Evolutionary conservation across 1,140 invertebrate species (phyloP), one percentile per base, ranked within the genome.

Genomic region (Euborellia annulipes): DNA sequence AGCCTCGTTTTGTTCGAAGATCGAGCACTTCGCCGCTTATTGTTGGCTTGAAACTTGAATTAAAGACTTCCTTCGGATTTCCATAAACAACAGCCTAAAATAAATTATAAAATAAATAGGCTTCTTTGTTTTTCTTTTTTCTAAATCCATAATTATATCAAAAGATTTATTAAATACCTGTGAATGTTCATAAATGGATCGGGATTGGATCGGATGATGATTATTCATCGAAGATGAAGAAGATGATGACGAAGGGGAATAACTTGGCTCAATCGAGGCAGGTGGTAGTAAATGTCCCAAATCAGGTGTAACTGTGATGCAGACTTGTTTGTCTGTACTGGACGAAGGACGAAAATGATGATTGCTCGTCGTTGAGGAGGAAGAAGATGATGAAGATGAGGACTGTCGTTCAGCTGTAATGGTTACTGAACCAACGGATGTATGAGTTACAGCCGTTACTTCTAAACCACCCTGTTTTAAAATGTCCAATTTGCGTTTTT

Each of bases 51-150:
- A 32, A 39, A 3, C 8, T 19, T 39, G 38, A 18, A 41, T 45
- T 37, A 2, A 50, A 23, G 16, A 27, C 19, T 40, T 50, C 49
- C 38, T 50, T 50, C 6, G 45, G 49, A 32, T 48, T 50, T 13
- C 45, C 46, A 39, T 43, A 50, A 13, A 50, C 41, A 43, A 27
- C 42, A 50, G 8, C 54, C 21, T 39, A 13, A 41, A 43, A 58
- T 46, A 18, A 50, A n/a, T n/a, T n/a, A n/a, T n/a, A n/a, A n/a
- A n/a, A n/a, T n/a, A n/a, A n/a, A n/a, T n/a, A n/a, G n/a, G n/a
- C n/a, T n/a, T 79, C 76, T 53, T 79, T 79, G 0, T 78, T 78
- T 60, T 80, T 77, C n/a, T n/a, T n/a, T n/a, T n/a, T n/a, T n/a
- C n/a, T n/a, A n/a, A n/a, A n/a, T n/a, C n/a, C n/a, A n/a, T n/a